Percentiles rank a stretch among this genome's conserved stretches.
These are phyloP conservation scores for Anguilla marmorata DNA, from an alignment of 2,797 vertebrate genomes.

Conservation along the genomic window DNA sequence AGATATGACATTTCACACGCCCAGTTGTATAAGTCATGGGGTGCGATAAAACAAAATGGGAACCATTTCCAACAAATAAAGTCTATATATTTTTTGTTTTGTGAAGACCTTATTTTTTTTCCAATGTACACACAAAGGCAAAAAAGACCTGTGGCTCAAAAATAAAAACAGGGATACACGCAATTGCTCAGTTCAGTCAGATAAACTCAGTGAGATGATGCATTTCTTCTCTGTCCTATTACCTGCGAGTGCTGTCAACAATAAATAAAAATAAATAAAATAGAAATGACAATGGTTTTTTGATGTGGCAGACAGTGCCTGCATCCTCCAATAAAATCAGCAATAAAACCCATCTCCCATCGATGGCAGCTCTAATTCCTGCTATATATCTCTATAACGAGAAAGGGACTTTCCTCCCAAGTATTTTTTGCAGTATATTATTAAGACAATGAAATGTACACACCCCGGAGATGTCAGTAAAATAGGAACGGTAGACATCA, in stretches of 20 bases:
- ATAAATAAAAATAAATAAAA: not conserved
- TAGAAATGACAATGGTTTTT: not conserved
- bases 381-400: not conserved
- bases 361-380: not conserved
- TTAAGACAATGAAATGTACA: slow-evolving; percentile 7
- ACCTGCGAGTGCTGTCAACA: not conserved
- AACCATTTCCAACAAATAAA: not conserved
- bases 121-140: not conserved
- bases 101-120: not conserved
- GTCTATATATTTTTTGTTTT: not conserved
- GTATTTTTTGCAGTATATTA: not conserved
- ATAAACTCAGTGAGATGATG: not conserved
- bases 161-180: not conserved
- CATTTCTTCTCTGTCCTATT: not conserved
- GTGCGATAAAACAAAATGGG: not conserved
- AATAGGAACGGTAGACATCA: not conserved
- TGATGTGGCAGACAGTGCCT: not conserved
- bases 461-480: not conserved
- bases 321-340: not conserved
- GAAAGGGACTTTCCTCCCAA: not conserved
- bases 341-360: not conserved
- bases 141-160: not conserved
- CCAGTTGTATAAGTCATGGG: not conserved
- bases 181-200: not conserved
- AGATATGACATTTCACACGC: not conserved